Conservation (phyloP, 2,888 invertebrate genomes). For the Masnerella sp. region DNA sequence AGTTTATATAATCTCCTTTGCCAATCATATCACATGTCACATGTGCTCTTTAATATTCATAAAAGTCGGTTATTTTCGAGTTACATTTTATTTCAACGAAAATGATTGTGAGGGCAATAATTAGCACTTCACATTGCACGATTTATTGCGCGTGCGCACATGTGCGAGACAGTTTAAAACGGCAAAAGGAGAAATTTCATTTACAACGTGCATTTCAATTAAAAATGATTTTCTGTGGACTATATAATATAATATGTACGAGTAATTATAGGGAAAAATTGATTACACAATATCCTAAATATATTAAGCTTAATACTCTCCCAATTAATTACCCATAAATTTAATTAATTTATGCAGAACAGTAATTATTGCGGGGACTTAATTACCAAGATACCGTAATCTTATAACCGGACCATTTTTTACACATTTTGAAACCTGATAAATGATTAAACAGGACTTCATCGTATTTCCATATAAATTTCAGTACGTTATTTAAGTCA, state of each 20-base stretch:
- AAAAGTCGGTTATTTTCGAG: neutral
- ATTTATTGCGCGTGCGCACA: neutral
- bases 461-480: constrained; percentile 25
- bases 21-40: constrained; percentile 1
- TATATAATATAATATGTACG: too few species aligned
- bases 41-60: constrained; percentile 1
- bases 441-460: constrained; percentile 28
- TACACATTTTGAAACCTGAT: constrained; percentile 30
- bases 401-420: constrained; percentile 28
- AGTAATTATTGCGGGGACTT: constrained; percentile 34
- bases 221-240: neutral
- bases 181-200: neutral
- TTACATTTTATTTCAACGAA: neutral
- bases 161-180: neutral
- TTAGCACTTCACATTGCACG: neutral
- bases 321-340: constrained; percentile 36
- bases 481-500: constrained; percentile 26
- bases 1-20: constrained; percentile 2
- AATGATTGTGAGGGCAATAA: neutral
- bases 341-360: constrained; percentile 37
- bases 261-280: neutral
- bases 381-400: constrained; percentile 34
- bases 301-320: constrained; percentile 11
- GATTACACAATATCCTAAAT: constrained; percentile 8
- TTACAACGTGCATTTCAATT: neutral